phyloP scores from a whole-genome alignment of 2,113 vertebrate species.

The Sclerurus mexicanus region DNA sequence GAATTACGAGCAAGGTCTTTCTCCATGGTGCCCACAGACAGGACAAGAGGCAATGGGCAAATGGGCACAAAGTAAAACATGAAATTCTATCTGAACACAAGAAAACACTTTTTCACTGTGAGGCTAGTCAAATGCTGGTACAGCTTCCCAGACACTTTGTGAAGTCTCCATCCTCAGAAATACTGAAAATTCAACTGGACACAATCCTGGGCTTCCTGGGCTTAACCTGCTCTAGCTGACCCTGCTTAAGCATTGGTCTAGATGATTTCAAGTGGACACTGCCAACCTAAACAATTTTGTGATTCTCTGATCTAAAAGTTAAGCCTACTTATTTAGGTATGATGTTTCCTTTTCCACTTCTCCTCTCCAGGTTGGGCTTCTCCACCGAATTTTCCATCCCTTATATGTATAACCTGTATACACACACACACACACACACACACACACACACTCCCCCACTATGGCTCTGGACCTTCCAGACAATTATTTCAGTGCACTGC shows the following conservation, averaged over 20 bases:
- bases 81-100: not conserved
- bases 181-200: not conserved
- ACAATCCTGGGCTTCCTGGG: not conserved
- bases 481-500: not conserved
- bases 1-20: not conserved
- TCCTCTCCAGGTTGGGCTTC: not conserved
- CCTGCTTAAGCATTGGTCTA: not conserved
- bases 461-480: not conserved
- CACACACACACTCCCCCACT: not conserved
- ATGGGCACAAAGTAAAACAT: not conserved
- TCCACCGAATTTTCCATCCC: not conserved
- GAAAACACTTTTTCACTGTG: not conserved
- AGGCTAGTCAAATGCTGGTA: not conserved
- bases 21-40: not conserved
- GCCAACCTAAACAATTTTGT: not conserved
- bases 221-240: not conserved
- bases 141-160: not conserved
- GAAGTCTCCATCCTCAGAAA: not conserved
- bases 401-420: not conserved
- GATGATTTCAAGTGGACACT: not conserved
- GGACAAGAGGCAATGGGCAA: not conserved
- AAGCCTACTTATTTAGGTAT: not conserved
- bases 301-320: not conserved
- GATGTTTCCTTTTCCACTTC: not conserved
- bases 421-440: rapidly evolving